phyloP scores from a whole-genome alignment of 2,888 invertebrate genomes.

The Penaeus monodon region DNA sequence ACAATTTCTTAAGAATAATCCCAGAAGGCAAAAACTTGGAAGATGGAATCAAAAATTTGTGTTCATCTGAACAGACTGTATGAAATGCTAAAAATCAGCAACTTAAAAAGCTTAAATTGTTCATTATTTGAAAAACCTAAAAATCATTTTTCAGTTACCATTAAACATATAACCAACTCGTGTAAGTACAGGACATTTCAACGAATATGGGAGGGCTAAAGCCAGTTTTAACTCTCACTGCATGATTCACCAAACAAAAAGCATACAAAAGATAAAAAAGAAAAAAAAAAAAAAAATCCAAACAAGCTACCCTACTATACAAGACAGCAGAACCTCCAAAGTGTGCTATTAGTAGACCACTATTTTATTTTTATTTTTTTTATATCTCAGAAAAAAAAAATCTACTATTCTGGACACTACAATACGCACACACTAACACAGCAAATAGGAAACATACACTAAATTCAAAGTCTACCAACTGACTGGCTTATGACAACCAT shows the following conservation, averaged over 20 bases:
- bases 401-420: no score
- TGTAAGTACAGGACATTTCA: slow-evolving; percentile 13
- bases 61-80: slow-evolving; percentile 26
- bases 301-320: slow-evolving; percentile 1
- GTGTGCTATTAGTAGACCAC: neutral
- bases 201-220: slow-evolving; percentile 6
- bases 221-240: slow-evolving; percentile 3
- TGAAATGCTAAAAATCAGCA: neutral
- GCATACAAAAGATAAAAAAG: neutral
- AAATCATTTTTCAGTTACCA: neutral
- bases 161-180: neutral
- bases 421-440: no score
- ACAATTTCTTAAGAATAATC: slow-evolving; percentile 53
- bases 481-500: no score
- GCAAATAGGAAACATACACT: no score
- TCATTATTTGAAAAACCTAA: neutral
- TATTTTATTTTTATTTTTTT: no score
- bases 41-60: slow-evolving; percentile 34
- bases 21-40: slow-evolving; percentile 52
- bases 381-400: no score
- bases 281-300: neutral
- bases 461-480: no score
- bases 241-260: neutral
- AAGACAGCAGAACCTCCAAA: slow-evolving; percentile 17
- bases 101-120: neutral